Evolutionary conservation across 2,113 vertebrate genomes (phyloP).

Genomic region (Thryonomys swinderianus): DNA sequence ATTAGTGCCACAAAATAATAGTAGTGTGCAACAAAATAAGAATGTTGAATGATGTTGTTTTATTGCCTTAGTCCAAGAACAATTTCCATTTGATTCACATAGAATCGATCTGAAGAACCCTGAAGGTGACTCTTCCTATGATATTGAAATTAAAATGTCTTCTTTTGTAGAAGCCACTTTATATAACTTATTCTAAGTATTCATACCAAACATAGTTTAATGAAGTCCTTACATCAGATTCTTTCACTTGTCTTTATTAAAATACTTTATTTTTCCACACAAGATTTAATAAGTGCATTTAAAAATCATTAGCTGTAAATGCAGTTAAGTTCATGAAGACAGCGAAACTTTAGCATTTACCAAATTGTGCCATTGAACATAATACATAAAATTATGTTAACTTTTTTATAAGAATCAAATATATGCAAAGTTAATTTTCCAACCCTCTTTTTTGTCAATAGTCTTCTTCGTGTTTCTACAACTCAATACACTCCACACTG

Average conservation of each 20-base stretch:
- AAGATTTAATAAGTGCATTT: slow-evolving; percentile 7
- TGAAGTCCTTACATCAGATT: slow-evolving; percentile 8
- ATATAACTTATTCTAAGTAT: neutral
- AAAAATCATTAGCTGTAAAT: slow-evolving; percentile 21
- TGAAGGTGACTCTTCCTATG: neutral
- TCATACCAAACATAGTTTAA: slow-evolving; percentile 50
- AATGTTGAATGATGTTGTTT: neutral
- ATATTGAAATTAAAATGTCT: slow-evolving; percentile 29
- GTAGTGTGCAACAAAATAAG: neutral
- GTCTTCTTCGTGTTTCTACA: neutral
- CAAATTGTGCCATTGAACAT: neutral
- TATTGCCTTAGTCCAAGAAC: neutral
- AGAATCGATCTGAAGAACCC: neutral
- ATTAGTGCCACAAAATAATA: neutral
- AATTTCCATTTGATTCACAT: slow-evolving; percentile 16
- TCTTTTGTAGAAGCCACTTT: slow-evolving; percentile 7
- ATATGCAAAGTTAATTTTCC: neutral
- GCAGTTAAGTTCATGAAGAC: neutral
- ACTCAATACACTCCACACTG: neutral
- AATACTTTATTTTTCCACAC: neutral
- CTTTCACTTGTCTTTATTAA: neutral
- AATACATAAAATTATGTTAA: neutral
- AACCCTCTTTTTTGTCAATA: neutral
- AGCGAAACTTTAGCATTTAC: neutral
- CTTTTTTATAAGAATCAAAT: neutral